A percentile compares a stretch with the other conserved stretches of the same genome.
Evolutionary conservation across 1,140 invertebrate species (phyloP).

Genomic region (Liolophura sinensis): DNA sequence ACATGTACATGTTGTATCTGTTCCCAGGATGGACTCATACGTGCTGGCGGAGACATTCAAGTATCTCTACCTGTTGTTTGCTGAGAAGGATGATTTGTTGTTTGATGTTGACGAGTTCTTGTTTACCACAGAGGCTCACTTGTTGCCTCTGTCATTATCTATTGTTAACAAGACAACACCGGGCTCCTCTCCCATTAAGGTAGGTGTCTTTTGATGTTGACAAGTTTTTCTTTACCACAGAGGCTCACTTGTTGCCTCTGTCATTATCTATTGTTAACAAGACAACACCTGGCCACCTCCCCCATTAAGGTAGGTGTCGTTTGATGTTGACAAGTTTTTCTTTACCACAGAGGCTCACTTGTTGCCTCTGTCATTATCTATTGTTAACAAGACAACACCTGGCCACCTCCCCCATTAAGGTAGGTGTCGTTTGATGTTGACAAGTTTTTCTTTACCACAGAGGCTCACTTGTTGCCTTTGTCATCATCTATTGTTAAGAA

Average conservation of each 20-base stretch:
- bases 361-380: slow-evolving; percentile 81
- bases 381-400: slow-evolving; percentile 8
- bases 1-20: slow-evolving; percentile 7
- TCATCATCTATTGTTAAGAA: no score
- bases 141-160: slow-evolving; percentile 85
- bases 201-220: slow-evolving; percentile 83
- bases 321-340: slow-evolving; percentile 95
- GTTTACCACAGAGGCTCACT: slow-evolving; percentile 96
- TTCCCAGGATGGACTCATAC: slow-evolving; percentile 91
- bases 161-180: slow-evolving; percentile 31
- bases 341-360: slow-evolving; percentile 98
- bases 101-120: slow-evolving; percentile 95
- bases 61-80: slow-evolving; percentile 93
- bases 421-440: no score
- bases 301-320: slow-evolving; percentile 60
- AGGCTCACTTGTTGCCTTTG: no score
- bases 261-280: slow-evolving; percentile 66
- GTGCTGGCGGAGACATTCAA: slow-evolving; percentile 98
- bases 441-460: no score
- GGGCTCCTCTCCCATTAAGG: no score
- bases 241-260: slow-evolving; percentile 93
- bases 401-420: no score
- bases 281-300: not conserved
- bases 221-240: slow-evolving; percentile 96
- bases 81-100: slow-evolving; percentile 83